phyloP scores from a whole-genome alignment of 64 coral and sea anemone species.

The Platygyra sinensis region DNA sequence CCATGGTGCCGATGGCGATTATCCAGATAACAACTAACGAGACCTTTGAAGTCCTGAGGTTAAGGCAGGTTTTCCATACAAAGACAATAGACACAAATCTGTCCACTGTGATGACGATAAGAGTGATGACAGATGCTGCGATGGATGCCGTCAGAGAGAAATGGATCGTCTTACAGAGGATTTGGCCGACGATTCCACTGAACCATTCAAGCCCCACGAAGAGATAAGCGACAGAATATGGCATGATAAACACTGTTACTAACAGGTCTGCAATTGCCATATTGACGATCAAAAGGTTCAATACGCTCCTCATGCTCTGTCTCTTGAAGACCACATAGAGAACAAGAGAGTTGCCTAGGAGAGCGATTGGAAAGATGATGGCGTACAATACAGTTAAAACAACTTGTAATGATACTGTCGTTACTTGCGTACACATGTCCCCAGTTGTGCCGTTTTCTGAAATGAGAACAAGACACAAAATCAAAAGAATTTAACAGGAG shows the following conservation, averaged over 20 bases:
- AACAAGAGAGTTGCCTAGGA: conserved; percentile 85
- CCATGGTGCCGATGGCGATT: conserved; percentile 71
- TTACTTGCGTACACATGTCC: not conserved
- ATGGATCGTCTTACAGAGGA: conserved; percentile 72
- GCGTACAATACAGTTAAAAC: conserved; percentile 72
- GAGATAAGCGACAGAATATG: conserved; percentile 72
- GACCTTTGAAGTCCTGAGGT: conserved; percentile 72
- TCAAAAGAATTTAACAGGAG: too few species aligned
- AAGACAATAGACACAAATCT: conserved; percentile 84
- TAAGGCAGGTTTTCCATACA: conserved; percentile 65
- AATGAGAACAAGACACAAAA: not conserved
- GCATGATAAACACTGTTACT: conserved; percentile 82
- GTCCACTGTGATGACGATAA: conserved; percentile 79
- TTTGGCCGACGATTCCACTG: conserved; percentile 69
- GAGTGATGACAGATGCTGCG: conserved; percentile 74
- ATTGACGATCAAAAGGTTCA: conserved; percentile 90
- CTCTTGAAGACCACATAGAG: conserved; percentile 79
- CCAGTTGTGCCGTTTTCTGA: not conserved
- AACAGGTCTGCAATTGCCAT: conserved; percentile 85
- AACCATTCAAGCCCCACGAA: conserved; percentile 77
- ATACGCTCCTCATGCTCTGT: conserved; percentile 72
- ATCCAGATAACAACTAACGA: conserved; percentile 70
- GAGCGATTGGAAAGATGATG: conserved; percentile 81
- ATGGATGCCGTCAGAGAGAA: conserved; percentile 78
- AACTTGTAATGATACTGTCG: conserved; percentile 47